These are phyloP conservation scores for Saccopteryx bilineata DNA, from an alignment of 2,113 vertebrate genomes.

Conservation along the genomic window DNA sequence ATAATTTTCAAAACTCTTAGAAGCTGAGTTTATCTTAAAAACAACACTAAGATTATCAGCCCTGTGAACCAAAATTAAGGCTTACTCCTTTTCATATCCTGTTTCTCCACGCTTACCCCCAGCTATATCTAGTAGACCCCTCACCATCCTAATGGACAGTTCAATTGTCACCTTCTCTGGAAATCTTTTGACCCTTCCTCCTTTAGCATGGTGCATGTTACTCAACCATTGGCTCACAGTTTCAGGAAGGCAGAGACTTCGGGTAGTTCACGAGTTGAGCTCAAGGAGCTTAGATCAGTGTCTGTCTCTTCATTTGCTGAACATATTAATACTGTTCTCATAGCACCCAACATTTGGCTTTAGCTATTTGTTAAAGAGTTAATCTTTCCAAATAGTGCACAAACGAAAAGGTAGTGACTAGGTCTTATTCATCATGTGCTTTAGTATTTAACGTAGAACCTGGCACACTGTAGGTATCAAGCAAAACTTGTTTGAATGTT, in stretches of 20 bases:
- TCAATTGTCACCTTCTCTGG: not conserved
- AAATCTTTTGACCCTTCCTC: not conserved
- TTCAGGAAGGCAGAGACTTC: not conserved
- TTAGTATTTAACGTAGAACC: not conserved
- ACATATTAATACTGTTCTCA: not conserved
- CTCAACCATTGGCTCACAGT: not conserved
- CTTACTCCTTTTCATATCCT: not conserved
- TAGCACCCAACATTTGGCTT: not conserved
- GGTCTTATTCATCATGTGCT: not conserved
- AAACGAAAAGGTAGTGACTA: not conserved
- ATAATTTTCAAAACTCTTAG: constrained; percentile 31
- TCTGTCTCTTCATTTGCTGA: not conserved
- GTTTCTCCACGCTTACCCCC: not conserved
- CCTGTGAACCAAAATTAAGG: not conserved
- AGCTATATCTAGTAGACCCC: not conserved
- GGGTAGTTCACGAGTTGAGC: not conserved
- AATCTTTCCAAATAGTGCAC: not conserved
- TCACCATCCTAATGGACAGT: not conserved
- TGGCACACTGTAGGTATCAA: not conserved
- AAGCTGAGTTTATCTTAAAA: constrained; percentile 39
- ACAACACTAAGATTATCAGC: constrained; percentile 14
- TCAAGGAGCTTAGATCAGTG: not conserved
- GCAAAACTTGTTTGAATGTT: not conserved
- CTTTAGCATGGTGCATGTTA: not conserved
- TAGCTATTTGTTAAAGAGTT: not conserved